Percentiles rank a stretch among this genome's conserved stretches.
phyloP scores from a whole-genome alignment of 2,113 vertebrate genomes.

The Ardeotis arabs region DNA sequence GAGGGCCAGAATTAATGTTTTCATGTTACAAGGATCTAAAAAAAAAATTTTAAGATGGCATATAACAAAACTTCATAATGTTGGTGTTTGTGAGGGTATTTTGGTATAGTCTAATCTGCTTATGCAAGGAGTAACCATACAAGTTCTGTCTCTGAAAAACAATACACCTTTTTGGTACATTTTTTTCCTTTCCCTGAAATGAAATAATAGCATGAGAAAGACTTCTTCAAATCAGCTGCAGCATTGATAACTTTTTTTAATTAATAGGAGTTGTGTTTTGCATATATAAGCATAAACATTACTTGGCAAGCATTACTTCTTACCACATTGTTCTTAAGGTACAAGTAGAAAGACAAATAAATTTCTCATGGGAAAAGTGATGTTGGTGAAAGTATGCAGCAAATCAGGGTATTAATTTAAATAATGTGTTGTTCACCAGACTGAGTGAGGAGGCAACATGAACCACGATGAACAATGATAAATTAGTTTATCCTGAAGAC shows the following conservation, averaged over 20 bases:
- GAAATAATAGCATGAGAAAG: not conserved
- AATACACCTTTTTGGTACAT: not conserved
- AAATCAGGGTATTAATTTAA: slow-evolving; percentile 38
- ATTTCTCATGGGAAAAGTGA: slow-evolving; percentile 62
- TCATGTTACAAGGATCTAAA: not conserved
- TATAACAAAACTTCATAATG: not conserved
- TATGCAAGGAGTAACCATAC: not conserved
- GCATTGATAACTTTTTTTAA: not conserved
- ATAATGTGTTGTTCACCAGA: not conserved
- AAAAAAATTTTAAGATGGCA: not conserved
- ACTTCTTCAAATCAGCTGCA: not conserved
- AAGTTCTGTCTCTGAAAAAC: not conserved
- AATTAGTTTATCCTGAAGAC: not conserved
- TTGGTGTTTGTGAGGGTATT: not conserved
- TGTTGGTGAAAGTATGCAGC: not conserved
- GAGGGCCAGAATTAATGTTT: not conserved
- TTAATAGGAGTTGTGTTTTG: slow-evolving; percentile 15
- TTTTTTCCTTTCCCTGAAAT: not conserved
- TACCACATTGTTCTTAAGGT: not conserved
- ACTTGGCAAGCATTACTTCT: slow-evolving; percentile 21
- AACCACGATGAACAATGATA: not conserved
- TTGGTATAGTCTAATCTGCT: not conserved
- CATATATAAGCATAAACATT: slow-evolving; percentile 11
- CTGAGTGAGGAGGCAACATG: not conserved
- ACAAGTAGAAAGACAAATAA: not conserved